Evolutionary conservation across 2,113 vertebrate species (phyloP), one percentile per base, ranked within the genome.

Genomic region (Hipposideros armiger): DNA sequence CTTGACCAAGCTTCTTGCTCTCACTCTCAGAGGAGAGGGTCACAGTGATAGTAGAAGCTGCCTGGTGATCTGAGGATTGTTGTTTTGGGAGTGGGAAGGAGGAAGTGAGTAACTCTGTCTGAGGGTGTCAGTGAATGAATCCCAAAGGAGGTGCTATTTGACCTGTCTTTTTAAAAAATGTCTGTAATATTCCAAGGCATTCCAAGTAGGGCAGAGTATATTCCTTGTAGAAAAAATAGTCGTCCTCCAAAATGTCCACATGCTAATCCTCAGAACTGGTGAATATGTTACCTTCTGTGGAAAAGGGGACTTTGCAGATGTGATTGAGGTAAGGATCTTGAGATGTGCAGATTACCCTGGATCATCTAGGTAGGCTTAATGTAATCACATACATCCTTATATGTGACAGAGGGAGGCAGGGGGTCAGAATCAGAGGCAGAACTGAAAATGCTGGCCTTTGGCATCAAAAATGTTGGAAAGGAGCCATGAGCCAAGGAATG

Each of bases 171-270:
- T 74, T 4, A 74, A 88, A 85, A 11, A 19, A 28, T 64, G 8
- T 62, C 42, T 54, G 45, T 36, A 76, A 40, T 54, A 32, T 52
- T 64, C 20, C 60, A 88, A 50, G 52, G 19, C 19, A 86, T 58
- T 81, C 3, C 40, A 56, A 40, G 11, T 42, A 78, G 40, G 20
- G 5, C 10, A 60, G 50, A 60, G 20, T 80, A 0, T 36, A n/a
- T 60, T 77, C 52, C 24, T 11, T 60, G 67, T 17, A 45, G 7
- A 24, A 22, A 67, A 60, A 76, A 78, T 52, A 90, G 60, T 64
- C 54, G 0, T 2, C 4, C 10, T 13, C 20, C 3, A 0, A 69
- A 36, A 45, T 10, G 4, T 80, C 10, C 26, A 5, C 14, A 70
- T 58, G 15, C 40, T n/a, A 36, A 58, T 60, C 28, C 52, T 89